These are phyloP conservation scores for Mus spretus DNA, from an alignment of 2,797 vertebrate species.

Conservation along the genomic window DNA sequence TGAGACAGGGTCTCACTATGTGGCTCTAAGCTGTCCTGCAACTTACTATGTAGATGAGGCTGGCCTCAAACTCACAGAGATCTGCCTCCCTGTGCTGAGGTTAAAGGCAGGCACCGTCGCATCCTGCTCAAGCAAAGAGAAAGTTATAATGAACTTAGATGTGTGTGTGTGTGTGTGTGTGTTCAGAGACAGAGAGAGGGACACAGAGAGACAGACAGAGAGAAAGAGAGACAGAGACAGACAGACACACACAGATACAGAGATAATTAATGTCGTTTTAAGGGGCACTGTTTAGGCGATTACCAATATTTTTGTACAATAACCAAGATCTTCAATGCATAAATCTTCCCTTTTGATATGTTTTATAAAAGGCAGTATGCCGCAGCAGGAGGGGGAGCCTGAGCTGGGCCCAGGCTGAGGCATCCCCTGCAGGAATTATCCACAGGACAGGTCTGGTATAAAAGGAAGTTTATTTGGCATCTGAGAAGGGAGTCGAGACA, in stretches of 20 bases:
- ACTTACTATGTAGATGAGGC: neutral
- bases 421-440: neutral
- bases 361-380: neutral
- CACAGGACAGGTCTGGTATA: neutral
- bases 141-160: neutral
- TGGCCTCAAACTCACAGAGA: neutral
- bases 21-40: neutral
- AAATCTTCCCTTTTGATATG: neutral
- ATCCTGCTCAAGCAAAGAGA: neutral
- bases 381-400: neutral
- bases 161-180: too few species aligned
- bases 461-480: neutral
- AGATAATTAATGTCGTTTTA: neutral
- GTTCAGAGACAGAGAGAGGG: neutral
- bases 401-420: neutral
- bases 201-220: neutral
- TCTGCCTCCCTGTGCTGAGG: neutral
- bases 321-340: neutral
- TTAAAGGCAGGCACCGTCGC: fast-evolving
- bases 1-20: neutral
- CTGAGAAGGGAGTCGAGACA: too few species aligned
- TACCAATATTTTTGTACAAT: neutral
- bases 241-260: neutral
- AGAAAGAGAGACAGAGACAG: neutral
- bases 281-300: neutral